Evolutionary conservation across 1,140 invertebrate genomes (phyloP), one percentile per base, ranked within the genome.

Genomic region (Drosophila ficusphila): DNA sequence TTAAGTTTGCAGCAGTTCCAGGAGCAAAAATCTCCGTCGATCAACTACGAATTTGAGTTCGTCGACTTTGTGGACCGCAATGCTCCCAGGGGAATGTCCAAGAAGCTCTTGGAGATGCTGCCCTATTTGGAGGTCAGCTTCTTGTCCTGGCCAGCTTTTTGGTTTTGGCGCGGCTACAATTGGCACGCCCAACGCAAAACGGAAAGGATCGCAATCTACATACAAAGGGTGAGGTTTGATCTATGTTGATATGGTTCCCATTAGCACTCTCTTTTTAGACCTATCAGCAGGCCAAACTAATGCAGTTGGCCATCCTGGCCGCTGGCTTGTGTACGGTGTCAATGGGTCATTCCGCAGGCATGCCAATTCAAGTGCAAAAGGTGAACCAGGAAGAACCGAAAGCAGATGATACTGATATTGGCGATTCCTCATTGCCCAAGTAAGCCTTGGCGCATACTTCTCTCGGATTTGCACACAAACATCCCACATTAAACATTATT

Each of bases 121-220:
- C 89, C 89, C 3, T 90, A 62, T 47, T 16, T 90, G 34, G 38
- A 64, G n/a, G 9, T 56, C 0, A 74, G 83, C 12, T 70, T 90
- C 0, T n/a, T 89, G 1, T 42, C 70, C 11, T 90, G 89, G 89
- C 89, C 89, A 12, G 36, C 57, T 2, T 90, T 62, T 41, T 90
- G 89, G 89, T 0, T 89, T 5, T 90, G 69, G 38, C 79, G 89
- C 0, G 74, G 89, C 19, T 38, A 51, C 19, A 39, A 76, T 25
- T 90, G 89, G 89, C 71, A 83, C 4, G 27, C 16, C 0, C 44
- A 41, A 19, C 57, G 83, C 0, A 69, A 69, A 9, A 79, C 54
- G 3, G 71, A 82, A 25, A 53, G 67, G 11, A 49, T 90, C 6
- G 65, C 29, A 3, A 4, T 56, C 1, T 90, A 90, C 34, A 90